Conservation (phyloP, 35 echinoderm and acorn worm genomes). For the Amphiura filiformis region DNA sequence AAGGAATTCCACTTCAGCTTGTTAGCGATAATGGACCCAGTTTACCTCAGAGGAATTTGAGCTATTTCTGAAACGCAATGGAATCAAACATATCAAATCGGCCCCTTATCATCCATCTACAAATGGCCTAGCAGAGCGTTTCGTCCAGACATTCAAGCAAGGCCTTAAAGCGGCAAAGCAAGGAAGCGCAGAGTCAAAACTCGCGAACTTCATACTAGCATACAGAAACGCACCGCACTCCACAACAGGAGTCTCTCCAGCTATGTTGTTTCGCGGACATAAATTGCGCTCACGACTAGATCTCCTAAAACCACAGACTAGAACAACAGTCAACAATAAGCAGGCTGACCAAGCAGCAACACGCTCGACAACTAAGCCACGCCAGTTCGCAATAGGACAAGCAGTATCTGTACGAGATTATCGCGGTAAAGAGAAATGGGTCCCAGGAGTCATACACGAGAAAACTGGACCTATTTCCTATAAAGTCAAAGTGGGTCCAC, state of each 20-base stretch:
- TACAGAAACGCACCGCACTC: conserved; percentile 14
- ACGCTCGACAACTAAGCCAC: background rate
- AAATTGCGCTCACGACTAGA: conserved; percentile 32
- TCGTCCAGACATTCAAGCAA: conserved; percentile 7
- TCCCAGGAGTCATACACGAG: background rate
- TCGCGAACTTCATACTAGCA: conserved; percentile 2
- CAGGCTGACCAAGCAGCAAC: conserved; percentile 7
- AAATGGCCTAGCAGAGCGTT: conserved; percentile 48
- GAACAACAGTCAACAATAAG: background rate
- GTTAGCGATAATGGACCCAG: conserved; percentile 61
- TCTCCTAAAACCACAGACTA: background rate
- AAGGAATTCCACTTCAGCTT: conserved; percentile 48
- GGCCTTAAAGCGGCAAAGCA: conserved; percentile 5
- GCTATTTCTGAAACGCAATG: conserved; percentile 37
- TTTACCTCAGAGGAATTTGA: conserved; percentile 62
- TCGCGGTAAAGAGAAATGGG: conserved; percentile 13
- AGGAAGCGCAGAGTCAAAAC: conserved; percentile 1
- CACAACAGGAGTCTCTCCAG: conserved; percentile 9
- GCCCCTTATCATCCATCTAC: conserved; percentile 48
- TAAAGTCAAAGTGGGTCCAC: background rate
- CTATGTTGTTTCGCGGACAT: background rate
- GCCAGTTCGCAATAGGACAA: background rate
- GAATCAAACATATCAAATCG: conserved; percentile 34
- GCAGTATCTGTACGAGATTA: background rate
- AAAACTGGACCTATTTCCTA: conserved; percentile 4